phyloP scores from a whole-genome alignment of 2,888 invertebrate species.

The Charanyca ferruginea region DNA sequence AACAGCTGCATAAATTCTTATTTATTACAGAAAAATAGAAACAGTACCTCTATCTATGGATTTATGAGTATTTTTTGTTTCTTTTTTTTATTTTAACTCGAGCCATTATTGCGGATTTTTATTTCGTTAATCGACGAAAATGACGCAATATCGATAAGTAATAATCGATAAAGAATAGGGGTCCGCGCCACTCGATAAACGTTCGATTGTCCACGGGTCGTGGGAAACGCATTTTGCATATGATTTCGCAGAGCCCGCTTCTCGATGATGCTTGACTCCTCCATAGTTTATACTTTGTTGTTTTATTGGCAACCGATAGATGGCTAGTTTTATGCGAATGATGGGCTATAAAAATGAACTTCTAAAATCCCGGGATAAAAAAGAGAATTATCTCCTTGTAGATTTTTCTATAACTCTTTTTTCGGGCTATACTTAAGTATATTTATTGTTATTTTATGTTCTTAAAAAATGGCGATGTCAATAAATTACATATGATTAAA shows the following conservation, averaged over 20 bases:
- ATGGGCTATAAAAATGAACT: slow-evolving; percentile 56
- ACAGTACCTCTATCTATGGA: neutral
- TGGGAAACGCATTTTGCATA: slow-evolving; percentile 85
- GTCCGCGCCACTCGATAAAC: slow-evolving; percentile 75
- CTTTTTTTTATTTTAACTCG: slow-evolving; percentile 14
- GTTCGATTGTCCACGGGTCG: slow-evolving; percentile 79
- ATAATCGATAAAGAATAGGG: slow-evolving; percentile 70
- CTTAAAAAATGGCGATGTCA: neutral
- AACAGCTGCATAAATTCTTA: slow-evolving; percentile 20
- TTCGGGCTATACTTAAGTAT: neutral
- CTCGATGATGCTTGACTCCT: slow-evolving; percentile 56
- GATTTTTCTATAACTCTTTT: slow-evolving; percentile 20
- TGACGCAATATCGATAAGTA: slow-evolving; percentile 56
- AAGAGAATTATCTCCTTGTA: slow-evolving; percentile 23
- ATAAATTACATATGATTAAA: slow-evolving; percentile 17
- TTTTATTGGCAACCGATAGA: slow-evolving; percentile 61
- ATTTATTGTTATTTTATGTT: slow-evolving; percentile 9
- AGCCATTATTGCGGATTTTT: slow-evolving; percentile 22
- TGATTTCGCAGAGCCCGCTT: slow-evolving; percentile 74
- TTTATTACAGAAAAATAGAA: slow-evolving; percentile 15
- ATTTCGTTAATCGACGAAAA: slow-evolving; percentile 25
- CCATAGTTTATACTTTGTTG: slow-evolving; percentile 57
- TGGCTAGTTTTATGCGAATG: slow-evolving; percentile 52
- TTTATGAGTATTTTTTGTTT: slow-evolving; percentile 9
- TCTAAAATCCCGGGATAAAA: slow-evolving; percentile 10